Evolutionary conservation across 2,797 vertebrate genomes (phyloP), one percentile per base, ranked within the genome.

Genomic region (Arvicola amphibius): DNA sequence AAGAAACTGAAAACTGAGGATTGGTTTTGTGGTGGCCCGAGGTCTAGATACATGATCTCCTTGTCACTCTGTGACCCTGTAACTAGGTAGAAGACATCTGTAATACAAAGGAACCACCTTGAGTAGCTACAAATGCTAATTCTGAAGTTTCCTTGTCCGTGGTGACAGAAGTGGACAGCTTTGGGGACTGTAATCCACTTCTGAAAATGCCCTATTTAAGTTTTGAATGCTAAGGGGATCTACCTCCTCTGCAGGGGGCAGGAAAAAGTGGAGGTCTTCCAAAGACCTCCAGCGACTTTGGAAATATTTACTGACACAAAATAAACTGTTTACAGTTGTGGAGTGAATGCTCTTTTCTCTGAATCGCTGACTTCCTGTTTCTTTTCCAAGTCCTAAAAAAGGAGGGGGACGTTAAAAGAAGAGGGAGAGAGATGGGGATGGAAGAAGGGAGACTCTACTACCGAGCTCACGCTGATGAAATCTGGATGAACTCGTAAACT

Each of bases 301-400:
- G 97, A 98, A 98, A 98, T 98, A 98, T 98, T 98, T 98, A 98
- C 97, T 96, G 93, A 97, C 98, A 97, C 83, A 97, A 97, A 97
- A 98, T 93, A 95, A 96, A 97, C 95, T 98, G 98, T 98, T 98
- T 98, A 98, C 97, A 98, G 85, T 95, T 97, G 96, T 37, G 51
- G 90, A 98, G 94, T 98, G 97, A 98, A 98, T 97, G 97, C 98
- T 98, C 97, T 97, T 92, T 98, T 97, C 98, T 98, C 97, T 97
- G 97, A 98, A 98, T 98, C 98, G 98, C 98, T 97, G 97, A 98
- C 98, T 99, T 98, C 98, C 98, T 98, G 98, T 98, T 98, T 98
- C 97, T 97, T 92, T 96, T 92, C 90, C 90, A 97, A 92, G 97
- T 93, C 93, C 53, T 59, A 48, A 87, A 91, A 92, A 95, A 93